These are phyloP conservation scores for Myotis vivesi DNA, from an alignment of 2,797 vertebrate species.

Conservation along the genomic window DNA sequence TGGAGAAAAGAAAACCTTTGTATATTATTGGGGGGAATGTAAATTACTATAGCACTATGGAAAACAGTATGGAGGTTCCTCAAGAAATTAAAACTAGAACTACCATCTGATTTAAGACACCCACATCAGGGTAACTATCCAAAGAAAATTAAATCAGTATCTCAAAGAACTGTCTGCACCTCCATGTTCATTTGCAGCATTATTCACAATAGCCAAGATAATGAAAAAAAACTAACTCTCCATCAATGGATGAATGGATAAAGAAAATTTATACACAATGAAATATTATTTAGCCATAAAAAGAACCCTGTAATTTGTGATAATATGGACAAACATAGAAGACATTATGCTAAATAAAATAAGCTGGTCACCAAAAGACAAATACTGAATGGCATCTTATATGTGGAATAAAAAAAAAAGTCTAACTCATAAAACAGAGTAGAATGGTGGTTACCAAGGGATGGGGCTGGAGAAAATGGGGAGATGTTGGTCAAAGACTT, in stretches of 20 bases:
- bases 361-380: not conserved
- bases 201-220: not conserved
- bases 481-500: not conserved
- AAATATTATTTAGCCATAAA: not conserved
- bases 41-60: not conserved
- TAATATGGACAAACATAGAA: not conserved
- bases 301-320: not conserved
- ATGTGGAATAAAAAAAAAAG: not conserved
- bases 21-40: not conserved
- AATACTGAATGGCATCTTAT: not conserved
- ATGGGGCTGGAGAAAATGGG: not conserved
- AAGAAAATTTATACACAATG: not conserved
- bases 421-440: not conserved
- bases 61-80: not conserved
- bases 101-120: not conserved
- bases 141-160: not conserved
- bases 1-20: not conserved
- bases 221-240: not conserved
- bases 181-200: not conserved
- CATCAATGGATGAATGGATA: not conserved
- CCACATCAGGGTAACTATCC: no score
- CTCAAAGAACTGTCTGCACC: not conserved
- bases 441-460: not conserved
- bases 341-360: not conserved
- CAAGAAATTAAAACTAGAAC: not conserved